A percentile compares a stretch with the other conserved stretches of the same genome.
Conservation (phyloP, 2,113 vertebrate genomes). For the Empidonax alnorum region DNA sequence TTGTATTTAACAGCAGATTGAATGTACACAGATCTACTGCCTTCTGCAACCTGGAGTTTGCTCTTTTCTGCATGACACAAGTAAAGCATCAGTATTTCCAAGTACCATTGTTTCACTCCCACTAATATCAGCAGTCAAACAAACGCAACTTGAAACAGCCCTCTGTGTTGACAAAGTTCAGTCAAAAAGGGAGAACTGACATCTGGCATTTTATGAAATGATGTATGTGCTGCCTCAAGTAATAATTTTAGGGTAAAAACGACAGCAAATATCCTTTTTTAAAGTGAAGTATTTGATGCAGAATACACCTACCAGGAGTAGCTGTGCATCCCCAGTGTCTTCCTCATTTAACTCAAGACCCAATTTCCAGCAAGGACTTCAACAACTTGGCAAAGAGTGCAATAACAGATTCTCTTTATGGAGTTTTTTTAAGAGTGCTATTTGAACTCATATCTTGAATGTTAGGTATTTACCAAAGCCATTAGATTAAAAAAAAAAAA, state of each 20-base stretch:
- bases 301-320: background rate
- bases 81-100: background rate
- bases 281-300: background rate
- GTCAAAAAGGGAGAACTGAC: background rate
- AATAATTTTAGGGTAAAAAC: background rate
- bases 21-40: background rate
- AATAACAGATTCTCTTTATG: background rate
- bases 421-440: background rate
- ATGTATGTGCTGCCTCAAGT: background rate
- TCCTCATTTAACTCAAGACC: background rate
- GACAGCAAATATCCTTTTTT: background rate
- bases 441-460: background rate
- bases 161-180: background rate
- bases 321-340: background rate
- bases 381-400: background rate
- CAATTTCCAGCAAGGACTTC: background rate
- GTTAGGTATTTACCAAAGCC: background rate
- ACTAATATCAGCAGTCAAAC: background rate
- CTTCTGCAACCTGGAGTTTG: background rate
- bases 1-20: background rate
- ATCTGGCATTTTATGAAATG: background rate
- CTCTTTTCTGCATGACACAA: background rate
- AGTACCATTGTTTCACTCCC: background rate
- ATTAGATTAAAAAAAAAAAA: background rate
- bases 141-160: background rate